phyloP scores from a whole-genome alignment of 2,797 vertebrate genomes.

The Tolypeutes matacus region DNA sequence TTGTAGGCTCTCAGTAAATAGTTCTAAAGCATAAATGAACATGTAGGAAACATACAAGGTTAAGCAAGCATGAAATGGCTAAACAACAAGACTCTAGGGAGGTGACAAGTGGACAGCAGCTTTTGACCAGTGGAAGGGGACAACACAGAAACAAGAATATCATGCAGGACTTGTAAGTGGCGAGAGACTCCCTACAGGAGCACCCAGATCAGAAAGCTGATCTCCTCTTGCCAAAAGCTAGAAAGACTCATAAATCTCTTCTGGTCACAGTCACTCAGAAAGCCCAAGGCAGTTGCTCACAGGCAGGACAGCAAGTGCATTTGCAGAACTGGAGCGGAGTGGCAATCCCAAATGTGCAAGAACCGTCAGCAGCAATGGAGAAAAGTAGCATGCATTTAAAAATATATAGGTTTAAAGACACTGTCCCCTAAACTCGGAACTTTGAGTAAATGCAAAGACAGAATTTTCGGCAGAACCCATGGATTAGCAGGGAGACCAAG shows the following conservation, averaged over 20 bases:
- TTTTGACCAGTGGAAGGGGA: slow-evolving; percentile 13
- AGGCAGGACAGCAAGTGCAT: background rate
- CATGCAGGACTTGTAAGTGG: background rate
- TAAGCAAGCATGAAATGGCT: background rate
- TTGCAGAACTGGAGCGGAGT: background rate
- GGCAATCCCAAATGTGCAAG: background rate
- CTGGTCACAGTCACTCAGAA: background rate
- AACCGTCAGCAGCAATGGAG: background rate
- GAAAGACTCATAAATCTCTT: background rate
- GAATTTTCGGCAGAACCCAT: background rate
- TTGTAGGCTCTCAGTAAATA: background rate
- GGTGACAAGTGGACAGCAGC: background rate
- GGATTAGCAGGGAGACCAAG: background rate
- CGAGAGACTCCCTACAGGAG: background rate
- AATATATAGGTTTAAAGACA: background rate
- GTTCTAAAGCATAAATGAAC: background rate
- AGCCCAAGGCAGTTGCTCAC: background rate
- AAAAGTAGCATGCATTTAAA: background rate
- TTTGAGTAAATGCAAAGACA: slow-evolving; percentile 7
- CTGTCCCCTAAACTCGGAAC: background rate
- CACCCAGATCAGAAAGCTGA: slow-evolving; percentile 43
- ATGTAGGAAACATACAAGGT: background rate
- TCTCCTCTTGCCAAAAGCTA: slow-evolving; percentile 2
- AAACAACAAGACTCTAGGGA: background rate
- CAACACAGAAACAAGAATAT: background rate